Evolutionary conservation across 1,140 invertebrate genomes (phyloP).

Genomic region (Helicoverpa zea): DNA sequence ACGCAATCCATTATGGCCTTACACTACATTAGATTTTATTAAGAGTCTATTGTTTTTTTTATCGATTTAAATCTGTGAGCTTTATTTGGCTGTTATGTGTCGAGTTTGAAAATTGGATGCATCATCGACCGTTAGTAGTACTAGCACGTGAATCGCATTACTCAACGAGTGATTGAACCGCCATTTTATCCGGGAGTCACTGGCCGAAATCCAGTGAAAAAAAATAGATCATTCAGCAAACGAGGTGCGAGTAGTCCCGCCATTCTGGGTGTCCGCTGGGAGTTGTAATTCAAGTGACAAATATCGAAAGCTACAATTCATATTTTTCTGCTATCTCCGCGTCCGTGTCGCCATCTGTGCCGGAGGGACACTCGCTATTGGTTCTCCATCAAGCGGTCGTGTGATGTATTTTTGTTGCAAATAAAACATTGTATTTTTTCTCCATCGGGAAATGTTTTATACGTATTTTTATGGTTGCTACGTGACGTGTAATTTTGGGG

Average conservation of each 20-base stretch:
- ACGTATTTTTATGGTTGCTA: slow-evolving; percentile 81
- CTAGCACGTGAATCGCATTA: slow-evolving; percentile 39
- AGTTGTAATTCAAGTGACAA: slow-evolving; percentile 87
- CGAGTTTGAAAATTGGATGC: slow-evolving; percentile 30
- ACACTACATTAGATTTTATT: slow-evolving; percentile 3
- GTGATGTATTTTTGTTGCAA: slow-evolving; percentile 85
- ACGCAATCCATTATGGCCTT: slow-evolving; percentile 1
- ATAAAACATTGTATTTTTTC: slow-evolving; percentile 84
- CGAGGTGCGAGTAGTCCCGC: slow-evolving; percentile 76
- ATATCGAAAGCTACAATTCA: slow-evolving; percentile 87
- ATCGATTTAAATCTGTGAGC: neutral
- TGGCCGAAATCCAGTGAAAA: slow-evolving; percentile 62
- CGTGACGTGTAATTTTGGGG: slow-evolving; percentile 77
- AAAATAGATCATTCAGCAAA: slow-evolving; percentile 79
- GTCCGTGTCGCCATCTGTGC: slow-evolving; percentile 83
- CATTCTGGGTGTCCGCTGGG: slow-evolving; percentile 77
- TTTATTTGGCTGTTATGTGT: slow-evolving; percentile 41
- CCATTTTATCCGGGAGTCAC: slow-evolving; percentile 38
- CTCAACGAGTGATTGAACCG: slow-evolving; percentile 33
- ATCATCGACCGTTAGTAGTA: slow-evolving; percentile 21
- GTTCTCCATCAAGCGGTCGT: slow-evolving; percentile 83
- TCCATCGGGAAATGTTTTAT: slow-evolving; percentile 83
- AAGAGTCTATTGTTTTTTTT: neutral
- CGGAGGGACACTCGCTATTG: slow-evolving; percentile 78
- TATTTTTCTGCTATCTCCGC: slow-evolving; percentile 86